Base-by-base conservation (phyloP, 2,888 invertebrate genomes). In the Brachypalpus laphriformis region DNA sequence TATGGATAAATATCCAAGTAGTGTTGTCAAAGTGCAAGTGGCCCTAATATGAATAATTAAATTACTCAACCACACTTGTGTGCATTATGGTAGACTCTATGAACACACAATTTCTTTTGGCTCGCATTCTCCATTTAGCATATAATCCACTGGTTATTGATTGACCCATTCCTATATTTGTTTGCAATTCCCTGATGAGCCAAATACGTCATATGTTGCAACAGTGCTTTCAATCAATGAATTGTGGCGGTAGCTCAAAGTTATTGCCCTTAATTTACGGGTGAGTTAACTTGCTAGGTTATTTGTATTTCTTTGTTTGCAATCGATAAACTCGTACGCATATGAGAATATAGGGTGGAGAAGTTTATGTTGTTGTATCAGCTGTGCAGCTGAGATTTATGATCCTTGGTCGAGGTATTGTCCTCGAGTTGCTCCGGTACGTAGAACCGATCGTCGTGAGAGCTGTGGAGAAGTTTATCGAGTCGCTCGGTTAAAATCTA, bases 221-320 rank as follows among this genome's bases (percentile, higher is more conserved):
- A 49, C 22, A 9, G 4, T 3, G 51, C 65, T 66, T 37, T 51
- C 37, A 66, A 51, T 66, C 65, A 66, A 37, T 51, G 49, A 49
- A 28, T 34, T 14, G 28, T 66, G 34, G n/a, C 63, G 31, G 16
- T 45, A 18, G 8, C 42, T 25, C 18, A 18, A 31, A 31, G 47
- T 63, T 28, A 47, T 31, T 66, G 47, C 18, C 47, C 47, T 31
- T 63, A 63, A 63, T 63, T 47, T 47, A 8, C 18, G n/a, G 34
- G 18, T n/a, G 20, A 14, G 42, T 61, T 8, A 18, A 56, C 16
- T 31, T 28, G 54, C 31, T 56, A 0, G 49, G 8, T 25, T 25
- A 25, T 51, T 51, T 22, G 28, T 28, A 51, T 40, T 14, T n/a
- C n/a, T n/a, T n/a, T n/a, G n/a, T n/a, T 6, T 14, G 40, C 40